These are phyloP conservation scores for Acutogordius australiensis DNA, from an alignment of 2,888 invertebrate genomes.

Conservation along the genomic window DNA sequence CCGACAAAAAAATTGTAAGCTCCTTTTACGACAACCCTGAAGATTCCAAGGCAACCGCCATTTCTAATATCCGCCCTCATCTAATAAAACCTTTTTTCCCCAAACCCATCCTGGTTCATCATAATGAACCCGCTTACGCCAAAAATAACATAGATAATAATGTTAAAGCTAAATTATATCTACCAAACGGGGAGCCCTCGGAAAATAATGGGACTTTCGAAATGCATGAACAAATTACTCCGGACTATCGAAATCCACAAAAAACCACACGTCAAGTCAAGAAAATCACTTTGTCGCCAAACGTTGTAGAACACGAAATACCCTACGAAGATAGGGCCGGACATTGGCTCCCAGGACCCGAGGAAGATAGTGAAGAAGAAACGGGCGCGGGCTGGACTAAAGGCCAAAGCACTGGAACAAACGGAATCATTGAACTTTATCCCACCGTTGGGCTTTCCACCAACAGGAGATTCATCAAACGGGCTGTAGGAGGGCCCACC, in stretches of 20 bases:
- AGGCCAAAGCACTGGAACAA: no score
- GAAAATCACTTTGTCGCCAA: neutral
- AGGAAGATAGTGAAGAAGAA: neutral
- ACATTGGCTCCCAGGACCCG: conserved; percentile 5
- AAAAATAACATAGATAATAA: neutral
- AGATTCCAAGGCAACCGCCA: neutral
- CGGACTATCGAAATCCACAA: no score
- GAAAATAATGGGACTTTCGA: neutral
- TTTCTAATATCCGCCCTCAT: neutral
- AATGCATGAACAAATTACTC: no score
- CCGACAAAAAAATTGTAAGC: neutral
- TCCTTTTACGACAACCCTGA: neutral
- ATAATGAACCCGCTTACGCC: no score
- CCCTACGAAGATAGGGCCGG: conserved; percentile 4
- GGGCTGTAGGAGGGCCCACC: no score
- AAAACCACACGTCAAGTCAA: neutral
- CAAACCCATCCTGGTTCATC: neutral
- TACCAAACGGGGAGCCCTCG: neutral
- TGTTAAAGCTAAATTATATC: neutral
- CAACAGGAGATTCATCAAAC: no score
- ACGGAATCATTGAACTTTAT: no score
- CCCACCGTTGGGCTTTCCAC: no score
- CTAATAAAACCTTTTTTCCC: no score
- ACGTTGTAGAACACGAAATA: neutral
- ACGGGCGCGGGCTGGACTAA: no score